Conservation (phyloP, 2,113 vertebrate species). For the chimpanzee (Pan troglodytes) region NHGRI_mPanTro3-v2.1_pri NC_086015.1:159573001-159573500, state of each 20-base stretch:
- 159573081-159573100: not conserved
- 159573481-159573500: slow-evolving; percentile 28
- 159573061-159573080: not conserved
- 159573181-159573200: not conserved
- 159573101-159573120: not conserved
- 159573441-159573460: not conserved
- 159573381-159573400: not conserved
- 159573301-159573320: not conserved
- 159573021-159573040: not conserved
- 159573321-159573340: not conserved
- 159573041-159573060: not conserved
- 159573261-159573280: slow-evolving; percentile 37
- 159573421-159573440: not conserved
- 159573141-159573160: not conserved
- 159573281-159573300: slow-evolving; percentile 40
- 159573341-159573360: not conserved
- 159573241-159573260: slow-evolving; percentile 7
- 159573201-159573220: not conserved
- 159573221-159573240: slow-evolving; percentile 14
- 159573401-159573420: not conserved
- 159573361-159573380: not conserved
- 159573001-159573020: not conserved
- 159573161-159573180: not conserved
- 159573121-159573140: not conserved
- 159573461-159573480: not conserved